Conservation (phyloP, 2,113 vertebrate species). For the Tachysurus fulvidraco region DNA sequence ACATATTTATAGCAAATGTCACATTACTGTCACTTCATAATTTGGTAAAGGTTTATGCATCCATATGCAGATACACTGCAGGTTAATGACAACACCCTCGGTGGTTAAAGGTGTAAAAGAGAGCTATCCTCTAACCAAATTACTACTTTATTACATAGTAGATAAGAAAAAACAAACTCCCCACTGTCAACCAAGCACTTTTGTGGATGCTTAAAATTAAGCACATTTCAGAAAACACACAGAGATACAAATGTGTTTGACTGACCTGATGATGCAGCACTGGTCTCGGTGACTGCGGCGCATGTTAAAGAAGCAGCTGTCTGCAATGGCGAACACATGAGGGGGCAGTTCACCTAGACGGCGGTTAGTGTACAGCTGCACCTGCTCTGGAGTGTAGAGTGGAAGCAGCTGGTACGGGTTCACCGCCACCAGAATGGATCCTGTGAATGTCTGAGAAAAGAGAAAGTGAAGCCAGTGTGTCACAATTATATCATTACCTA, state of each 20-base stretch:
- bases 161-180: not conserved
- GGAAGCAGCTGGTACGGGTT: constrained; percentile 95
- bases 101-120: not conserved
- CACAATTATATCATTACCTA: not conserved
- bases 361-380: constrained; percentile 81
- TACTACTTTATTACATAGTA: not conserved
- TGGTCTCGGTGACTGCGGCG: constrained; percentile 82
- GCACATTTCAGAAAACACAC: not conserved
- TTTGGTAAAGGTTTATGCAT: not conserved
- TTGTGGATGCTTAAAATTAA: not conserved
- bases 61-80: not conserved
- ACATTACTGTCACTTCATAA: not conserved
- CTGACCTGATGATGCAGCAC: constrained; percentile 95
- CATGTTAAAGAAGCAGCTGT: constrained; percentile 95
- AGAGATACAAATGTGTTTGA: not conserved
- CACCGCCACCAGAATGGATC: constrained; percentile 94
- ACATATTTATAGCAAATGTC: not conserved
- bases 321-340: constrained; percentile 91
- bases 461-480: not conserved
- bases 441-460: constrained; percentile 85
- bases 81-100: not conserved
- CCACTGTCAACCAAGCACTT: not conserved
- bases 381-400: constrained; percentile 86
- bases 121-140: not conserved
- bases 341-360: constrained; percentile 89